phyloP scores from a whole-genome alignment of 2,797 vertebrate genomes.

The Coracias cyanogaster region DNA sequence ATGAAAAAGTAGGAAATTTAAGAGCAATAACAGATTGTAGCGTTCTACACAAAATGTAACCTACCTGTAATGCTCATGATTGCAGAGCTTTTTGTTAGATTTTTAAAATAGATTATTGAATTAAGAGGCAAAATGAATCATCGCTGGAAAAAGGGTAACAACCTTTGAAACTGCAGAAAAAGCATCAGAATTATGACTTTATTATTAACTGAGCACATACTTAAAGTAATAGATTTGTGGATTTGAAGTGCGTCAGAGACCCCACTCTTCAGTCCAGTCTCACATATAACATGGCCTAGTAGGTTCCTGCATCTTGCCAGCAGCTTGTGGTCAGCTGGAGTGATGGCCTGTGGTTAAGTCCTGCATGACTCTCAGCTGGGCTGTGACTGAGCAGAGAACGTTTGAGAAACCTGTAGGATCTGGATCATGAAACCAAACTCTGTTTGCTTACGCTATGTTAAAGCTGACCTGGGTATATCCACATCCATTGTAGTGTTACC shows the following conservation, averaged over 20 bases:
- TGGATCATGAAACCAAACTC: not conserved
- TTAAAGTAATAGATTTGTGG: not conserved
- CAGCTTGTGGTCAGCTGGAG: not conserved
- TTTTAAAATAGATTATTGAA: not conserved
- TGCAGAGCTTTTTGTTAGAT: not conserved
- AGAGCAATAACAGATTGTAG: not conserved
- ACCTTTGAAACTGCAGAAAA: not conserved
- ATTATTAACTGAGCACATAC: not conserved
- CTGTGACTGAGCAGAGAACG: not conserved
- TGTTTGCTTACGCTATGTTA: not conserved
- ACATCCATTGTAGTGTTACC: not conserved
- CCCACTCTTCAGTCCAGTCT: not conserved
- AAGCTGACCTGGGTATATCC: not conserved
- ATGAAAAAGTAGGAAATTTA: slow-evolving; percentile 21
- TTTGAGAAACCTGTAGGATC: not conserved
- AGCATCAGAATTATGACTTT: not conserved
- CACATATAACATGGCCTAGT: no score
- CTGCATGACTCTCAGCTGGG: not conserved
- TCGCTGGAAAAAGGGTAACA: not conserved
- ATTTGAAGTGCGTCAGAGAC: not conserved
- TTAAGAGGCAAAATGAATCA: not conserved
- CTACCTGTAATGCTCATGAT: not conserved
- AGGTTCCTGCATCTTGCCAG: not conserved
- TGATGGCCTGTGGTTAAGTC: no score
- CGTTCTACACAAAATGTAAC: not conserved